Conservation (phyloP, 2,113 vertebrate genomes). For the Dipodomys spectabilis region DNA sequence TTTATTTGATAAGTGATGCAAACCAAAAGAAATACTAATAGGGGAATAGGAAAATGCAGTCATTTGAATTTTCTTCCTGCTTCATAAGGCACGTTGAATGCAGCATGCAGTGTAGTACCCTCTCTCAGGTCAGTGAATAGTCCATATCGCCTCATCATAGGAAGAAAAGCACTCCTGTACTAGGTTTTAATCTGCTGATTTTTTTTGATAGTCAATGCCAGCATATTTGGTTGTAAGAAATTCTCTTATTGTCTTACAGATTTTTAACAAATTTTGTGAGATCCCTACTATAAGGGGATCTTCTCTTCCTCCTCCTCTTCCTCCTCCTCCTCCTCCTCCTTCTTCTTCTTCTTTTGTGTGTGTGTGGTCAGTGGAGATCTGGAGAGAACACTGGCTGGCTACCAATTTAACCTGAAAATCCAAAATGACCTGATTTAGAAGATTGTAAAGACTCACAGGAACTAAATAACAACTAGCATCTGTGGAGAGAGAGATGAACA, state of each 20-base stretch:
- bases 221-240: neutral
- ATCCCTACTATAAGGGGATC: neutral
- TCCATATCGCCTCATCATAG: neutral
- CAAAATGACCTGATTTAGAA: constrained; percentile 7
- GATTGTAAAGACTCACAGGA: constrained; percentile 27
- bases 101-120: neutral
- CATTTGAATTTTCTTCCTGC: neutral
- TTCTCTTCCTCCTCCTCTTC: neutral
- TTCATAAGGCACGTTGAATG: neutral
- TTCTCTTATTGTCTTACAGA: neutral
- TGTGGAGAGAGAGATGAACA: neutral
- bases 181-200: neutral
- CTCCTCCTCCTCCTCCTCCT: too few species aligned
- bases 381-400: neutral
- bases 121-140: neutral
- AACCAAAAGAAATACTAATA: constrained; percentile 21
- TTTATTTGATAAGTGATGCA: constrained; percentile 48
- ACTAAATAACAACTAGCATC: neutral
- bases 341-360: neutral
- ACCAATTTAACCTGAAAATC: constrained; percentile 11
- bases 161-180: neutral
- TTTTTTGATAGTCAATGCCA: neutral
- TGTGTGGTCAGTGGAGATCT: neutral
- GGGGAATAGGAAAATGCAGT: constrained; percentile 1
- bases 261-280: neutral